A percentile compares a stretch with the other conserved stretches of the same genome.
These are phyloP conservation scores for Elysia crispata DNA, from an alignment of 2,888 invertebrate species.

Conservation along the genomic window DNA sequence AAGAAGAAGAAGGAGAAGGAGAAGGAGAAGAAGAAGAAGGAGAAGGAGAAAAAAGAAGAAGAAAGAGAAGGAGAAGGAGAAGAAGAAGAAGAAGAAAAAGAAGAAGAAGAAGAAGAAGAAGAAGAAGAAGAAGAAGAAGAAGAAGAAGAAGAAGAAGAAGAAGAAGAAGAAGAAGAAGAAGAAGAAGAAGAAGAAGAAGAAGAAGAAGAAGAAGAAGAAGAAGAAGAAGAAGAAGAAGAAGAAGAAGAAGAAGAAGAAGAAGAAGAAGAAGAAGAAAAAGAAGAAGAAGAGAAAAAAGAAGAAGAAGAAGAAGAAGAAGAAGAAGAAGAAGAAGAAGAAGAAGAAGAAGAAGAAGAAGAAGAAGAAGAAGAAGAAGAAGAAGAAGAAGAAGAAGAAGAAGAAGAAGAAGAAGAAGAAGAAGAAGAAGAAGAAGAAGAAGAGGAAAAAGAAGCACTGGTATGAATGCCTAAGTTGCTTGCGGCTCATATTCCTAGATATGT, in stretches of 20 bases:
- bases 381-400: conserved; percentile 34
- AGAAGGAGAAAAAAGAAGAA: conserved; percentile 21
- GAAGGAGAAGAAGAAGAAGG: conserved; percentile 7
- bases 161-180: conserved; percentile 26
- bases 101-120: too few relatives aligned
- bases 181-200: conserved; percentile 33
- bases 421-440: too few relatives aligned
- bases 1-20: background rate
- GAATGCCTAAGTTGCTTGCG: too few relatives aligned
- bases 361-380: conserved; percentile 23
- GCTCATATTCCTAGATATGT: too few relatives aligned
- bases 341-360: background rate
- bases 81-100: conserved; percentile 5
- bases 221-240: conserved; percentile 34
- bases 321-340: conserved; percentile 14
- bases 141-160: background rate
- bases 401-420: conserved; percentile 34
- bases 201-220: conserved; percentile 33
- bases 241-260: too few relatives aligned
- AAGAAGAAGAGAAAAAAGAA: conserved; percentile 12
- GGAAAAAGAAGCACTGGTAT: background rate
- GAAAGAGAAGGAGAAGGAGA: conserved; percentile 26
- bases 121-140: background rate
- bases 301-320: conserved; percentile 16
- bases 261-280: background rate